phyloP scores from a whole-genome alignment of 2,888 invertebrate species.

The Balanococcus diminutus region DNA sequence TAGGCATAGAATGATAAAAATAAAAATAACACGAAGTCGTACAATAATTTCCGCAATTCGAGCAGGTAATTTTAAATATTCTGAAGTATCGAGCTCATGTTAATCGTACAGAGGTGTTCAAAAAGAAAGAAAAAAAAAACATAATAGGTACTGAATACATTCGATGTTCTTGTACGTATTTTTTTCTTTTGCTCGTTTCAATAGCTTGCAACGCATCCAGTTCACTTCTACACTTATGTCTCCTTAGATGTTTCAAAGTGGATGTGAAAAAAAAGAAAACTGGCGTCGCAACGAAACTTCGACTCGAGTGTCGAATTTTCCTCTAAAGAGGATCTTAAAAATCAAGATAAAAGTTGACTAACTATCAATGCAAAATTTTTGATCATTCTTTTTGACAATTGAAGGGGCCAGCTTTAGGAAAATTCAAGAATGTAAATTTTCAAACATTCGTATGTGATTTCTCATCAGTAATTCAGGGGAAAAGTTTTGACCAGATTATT shows the following conservation, averaged over 20 bases:
- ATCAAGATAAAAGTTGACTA: too few relatives aligned
- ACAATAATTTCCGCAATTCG: constrained; percentile 12
- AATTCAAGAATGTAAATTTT: too few relatives aligned
- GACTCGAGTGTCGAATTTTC: not conserved
- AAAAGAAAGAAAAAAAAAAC: too few relatives aligned
- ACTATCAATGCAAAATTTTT: too few relatives aligned
- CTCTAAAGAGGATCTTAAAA: too few relatives aligned
- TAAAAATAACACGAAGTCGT: not conserved
- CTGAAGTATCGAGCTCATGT: not conserved
- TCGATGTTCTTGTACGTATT: not conserved
- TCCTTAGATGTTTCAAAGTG: not conserved
- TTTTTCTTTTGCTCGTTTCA: not conserved
- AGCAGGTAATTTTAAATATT: not conserved
- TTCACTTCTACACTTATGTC: not conserved
- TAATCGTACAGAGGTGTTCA: not conserved
- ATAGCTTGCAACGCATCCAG: not conserved
- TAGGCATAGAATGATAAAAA: not conserved
- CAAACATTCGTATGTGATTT: too few relatives aligned
- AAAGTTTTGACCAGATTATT: too few relatives aligned
- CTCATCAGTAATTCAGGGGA: too few relatives aligned
- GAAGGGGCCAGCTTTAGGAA: too few relatives aligned
- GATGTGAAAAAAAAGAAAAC: not conserved
- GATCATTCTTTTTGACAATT: too few relatives aligned
- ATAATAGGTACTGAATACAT: too few relatives aligned
- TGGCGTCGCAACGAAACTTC: not conserved